phyloP scores from a whole-genome alignment of 1,140 invertebrate genomes.

The Schlechtendalia chinensis region DNA sequence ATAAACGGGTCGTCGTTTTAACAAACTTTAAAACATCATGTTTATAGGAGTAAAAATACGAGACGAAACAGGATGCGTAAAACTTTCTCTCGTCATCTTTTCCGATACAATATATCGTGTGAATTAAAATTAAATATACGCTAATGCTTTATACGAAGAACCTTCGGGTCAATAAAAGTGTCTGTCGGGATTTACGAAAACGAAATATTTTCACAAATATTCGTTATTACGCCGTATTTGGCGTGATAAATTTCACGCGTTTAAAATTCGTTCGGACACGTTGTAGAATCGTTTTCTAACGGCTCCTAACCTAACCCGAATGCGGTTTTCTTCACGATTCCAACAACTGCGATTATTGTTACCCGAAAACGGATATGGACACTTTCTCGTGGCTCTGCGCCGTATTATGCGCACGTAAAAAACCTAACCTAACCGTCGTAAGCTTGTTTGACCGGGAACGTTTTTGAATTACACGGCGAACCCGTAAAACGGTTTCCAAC shows the following conservation, averaged over 20 bases:
- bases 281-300: background rate
- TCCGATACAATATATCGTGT: background rate
- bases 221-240: background rate
- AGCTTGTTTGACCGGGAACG: background rate
- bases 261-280: background rate
- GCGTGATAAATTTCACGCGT: background rate
- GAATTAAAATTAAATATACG: background rate
- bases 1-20: background rate
- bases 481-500: background rate
- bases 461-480: background rate
- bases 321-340: background rate
- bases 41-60: background rate
- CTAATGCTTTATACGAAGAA: background rate
- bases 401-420: background rate
- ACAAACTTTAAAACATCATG: background rate
- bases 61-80: background rate
- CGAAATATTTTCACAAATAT: slow-evolving; percentile 5
- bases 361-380: background rate
- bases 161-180: too few species aligned
- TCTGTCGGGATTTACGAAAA: background rate
- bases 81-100: background rate
- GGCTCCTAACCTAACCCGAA: background rate
- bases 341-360: background rate
- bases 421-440: background rate
- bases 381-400: background rate